A percentile compares a stretch with the other conserved stretches of the same genome.
phyloP scores from a whole-genome alignment of 2,797 vertebrate genomes.

The Gambusia yucatana region DNA sequence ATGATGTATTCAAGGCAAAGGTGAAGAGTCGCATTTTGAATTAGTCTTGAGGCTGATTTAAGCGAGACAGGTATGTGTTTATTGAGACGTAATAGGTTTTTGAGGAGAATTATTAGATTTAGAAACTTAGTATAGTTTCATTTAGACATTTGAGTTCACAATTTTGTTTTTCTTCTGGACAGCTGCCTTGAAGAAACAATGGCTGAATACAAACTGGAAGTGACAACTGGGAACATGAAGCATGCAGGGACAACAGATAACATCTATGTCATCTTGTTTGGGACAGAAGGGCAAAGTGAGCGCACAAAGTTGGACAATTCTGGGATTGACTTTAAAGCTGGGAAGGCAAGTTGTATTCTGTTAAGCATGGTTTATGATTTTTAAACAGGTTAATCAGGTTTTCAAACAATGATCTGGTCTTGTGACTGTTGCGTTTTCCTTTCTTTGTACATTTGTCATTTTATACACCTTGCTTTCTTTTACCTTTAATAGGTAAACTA shows the following conservation, averaged over 20 bases:
- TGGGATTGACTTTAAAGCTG: constrained; percentile 40
- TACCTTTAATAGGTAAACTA: not conserved
- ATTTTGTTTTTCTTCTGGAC: constrained; percentile 1
- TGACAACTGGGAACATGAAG: constrained; percentile 52
- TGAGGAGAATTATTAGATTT: too few relatives aligned
- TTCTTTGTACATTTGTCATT: not conserved
- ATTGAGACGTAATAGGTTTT: not conserved
- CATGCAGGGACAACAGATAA: constrained; percentile 56
- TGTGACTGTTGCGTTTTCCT: not conserved
- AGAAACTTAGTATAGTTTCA: not conserved
- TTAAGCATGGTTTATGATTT: not conserved
- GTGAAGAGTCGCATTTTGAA: not conserved
- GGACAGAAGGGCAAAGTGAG: constrained; percentile 50
- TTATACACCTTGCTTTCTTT: not conserved
- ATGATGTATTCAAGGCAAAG: not conserved
- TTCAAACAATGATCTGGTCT: not conserved
- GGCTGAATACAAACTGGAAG: constrained; percentile 58
- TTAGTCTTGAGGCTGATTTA: not conserved
- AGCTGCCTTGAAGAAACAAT: constrained; percentile 33
- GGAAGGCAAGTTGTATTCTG: constrained; percentile 39
- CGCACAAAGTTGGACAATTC: constrained; percentile 46
- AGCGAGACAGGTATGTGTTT: not conserved
- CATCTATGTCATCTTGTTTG: constrained; percentile 55
- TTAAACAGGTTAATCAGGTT: constrained; percentile 4
- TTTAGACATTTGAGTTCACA: not conserved